phyloP scores from a whole-genome alignment of 2,888 invertebrate genomes.

The Agrochola macilenta region DNA sequence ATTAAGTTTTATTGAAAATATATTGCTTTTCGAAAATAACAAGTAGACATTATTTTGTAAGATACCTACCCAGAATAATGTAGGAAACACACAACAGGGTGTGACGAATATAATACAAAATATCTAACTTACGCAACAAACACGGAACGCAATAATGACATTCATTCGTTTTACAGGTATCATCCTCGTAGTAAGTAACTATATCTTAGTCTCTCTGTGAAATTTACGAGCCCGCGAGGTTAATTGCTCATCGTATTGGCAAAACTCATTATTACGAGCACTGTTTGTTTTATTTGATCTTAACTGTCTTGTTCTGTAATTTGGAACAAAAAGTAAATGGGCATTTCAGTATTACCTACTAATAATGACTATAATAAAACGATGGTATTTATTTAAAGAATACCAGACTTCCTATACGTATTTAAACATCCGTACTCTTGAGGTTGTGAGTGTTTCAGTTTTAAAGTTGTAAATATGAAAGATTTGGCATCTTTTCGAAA shows the following conservation, averaged over 20 bases:
- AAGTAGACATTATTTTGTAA: neutral
- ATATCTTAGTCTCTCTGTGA: slow-evolving; percentile 41
- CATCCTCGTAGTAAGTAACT: slow-evolving; percentile 2
- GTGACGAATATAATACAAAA: neutral
- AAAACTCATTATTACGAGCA: slow-evolving; percentile 50
- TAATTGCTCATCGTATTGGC: slow-evolving; percentile 61
- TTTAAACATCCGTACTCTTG: neutral
- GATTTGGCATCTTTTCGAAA: neutral
- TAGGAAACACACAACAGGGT: neutral
- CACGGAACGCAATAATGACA: slow-evolving; percentile 17
- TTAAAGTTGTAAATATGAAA: neutral
- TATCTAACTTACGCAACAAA: neutral
- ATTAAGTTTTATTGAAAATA: slow-evolving; percentile 31
- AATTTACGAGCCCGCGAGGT: slow-evolving; percentile 59
- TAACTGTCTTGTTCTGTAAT: slow-evolving; percentile 38
- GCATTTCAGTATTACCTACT: slow-evolving; percentile 17
- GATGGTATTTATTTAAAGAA: neutral
- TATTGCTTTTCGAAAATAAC: slow-evolving; percentile 35
- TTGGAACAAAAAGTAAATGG: slow-evolving; percentile 34
- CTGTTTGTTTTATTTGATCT: slow-evolving; percentile 50
- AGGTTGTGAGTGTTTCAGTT: neutral
- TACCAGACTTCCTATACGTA: neutral
- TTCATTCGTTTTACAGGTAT: slow-evolving; percentile 17
- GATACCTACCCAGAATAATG: neutral
- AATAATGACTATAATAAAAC: slow-evolving; percentile 17